Evolutionary conservation across 1,140 invertebrate genomes (phyloP).

Genomic region (Bicyclus anynana): DNA sequence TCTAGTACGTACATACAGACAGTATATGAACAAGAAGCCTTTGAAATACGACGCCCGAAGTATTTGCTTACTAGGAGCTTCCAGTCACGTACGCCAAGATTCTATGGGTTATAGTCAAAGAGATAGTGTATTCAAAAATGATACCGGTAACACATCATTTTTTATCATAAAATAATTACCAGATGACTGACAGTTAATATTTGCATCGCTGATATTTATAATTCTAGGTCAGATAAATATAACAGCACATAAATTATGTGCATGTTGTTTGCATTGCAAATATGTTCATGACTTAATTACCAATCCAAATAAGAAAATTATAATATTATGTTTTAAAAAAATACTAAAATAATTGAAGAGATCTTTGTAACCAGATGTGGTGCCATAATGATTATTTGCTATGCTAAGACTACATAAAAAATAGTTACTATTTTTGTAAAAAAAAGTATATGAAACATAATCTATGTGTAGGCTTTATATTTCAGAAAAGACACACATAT

Average conservation of each 20-base stretch:
- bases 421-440: no score
- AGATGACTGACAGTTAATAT: not conserved
- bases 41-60: constrained; percentile 21
- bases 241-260: not conserved
- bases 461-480: no score
- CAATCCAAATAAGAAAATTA: no score
- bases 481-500: no score
- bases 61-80: constrained; percentile 16
- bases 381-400: no score
- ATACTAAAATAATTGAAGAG: no score
- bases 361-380: no score
- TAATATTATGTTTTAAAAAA: no score
- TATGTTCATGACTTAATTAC: no score
- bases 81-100: constrained; percentile 26
- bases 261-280: no score
- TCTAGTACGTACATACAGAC: constrained; percentile 1
- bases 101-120: constrained; percentile 15
- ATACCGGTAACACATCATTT: not conserved
- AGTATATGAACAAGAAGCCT: constrained; percentile 23
- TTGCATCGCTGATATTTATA: not conserved
- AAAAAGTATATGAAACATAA: no score
- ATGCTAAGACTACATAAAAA: no score
- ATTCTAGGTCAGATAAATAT: not conserved
- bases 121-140: not conserved
- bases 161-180: not conserved